Conservation (phyloP, 2,113 vertebrate genomes). For the Myrmecobius fasciatus region DNA sequence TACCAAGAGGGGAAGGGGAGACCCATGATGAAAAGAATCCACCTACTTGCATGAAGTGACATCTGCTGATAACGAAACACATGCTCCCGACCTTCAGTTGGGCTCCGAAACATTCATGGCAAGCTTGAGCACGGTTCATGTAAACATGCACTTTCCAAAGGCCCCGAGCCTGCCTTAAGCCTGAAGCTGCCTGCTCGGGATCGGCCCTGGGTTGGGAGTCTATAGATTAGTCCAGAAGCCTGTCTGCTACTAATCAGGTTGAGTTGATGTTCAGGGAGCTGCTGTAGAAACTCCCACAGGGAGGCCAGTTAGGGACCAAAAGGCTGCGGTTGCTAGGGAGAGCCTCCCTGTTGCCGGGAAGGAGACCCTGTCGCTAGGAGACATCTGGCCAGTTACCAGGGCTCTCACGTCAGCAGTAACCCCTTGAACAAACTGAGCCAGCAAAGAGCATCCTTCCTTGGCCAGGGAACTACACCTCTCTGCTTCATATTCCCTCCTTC, state of each 20-base stretch:
- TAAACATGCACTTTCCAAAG: fast-evolving
- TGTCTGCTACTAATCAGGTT: conserved; percentile 57
- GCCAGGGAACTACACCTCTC: background rate
- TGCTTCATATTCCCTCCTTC: too few species aligned
- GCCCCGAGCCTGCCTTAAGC: fast-evolving
- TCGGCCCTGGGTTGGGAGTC: background rate
- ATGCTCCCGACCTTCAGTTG: conserved; percentile 51
- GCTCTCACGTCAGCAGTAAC: conserved; percentile 62
- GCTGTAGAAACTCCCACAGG: conserved; percentile 32
- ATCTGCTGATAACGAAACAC: conserved; percentile 36
- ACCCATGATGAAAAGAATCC: conserved; percentile 31
- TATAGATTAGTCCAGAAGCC: background rate
- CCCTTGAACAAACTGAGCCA: conserved; percentile 1
- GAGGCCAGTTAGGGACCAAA: conserved; percentile 76
- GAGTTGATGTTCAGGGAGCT: conserved; percentile 3
- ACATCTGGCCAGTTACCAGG: conserved; percentile 68
- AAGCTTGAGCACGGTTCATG: background rate
- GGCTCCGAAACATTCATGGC: background rate
- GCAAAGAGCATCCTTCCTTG: conserved; percentile 31
- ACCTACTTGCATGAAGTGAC: conserved; percentile 76
- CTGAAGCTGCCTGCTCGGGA: background rate
- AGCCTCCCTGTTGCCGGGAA: conserved; percentile 77
- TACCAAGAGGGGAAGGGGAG: conserved; percentile 2
- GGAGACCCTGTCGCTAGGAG: conserved; percentile 78
- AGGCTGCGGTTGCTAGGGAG: conserved; percentile 82